Percentiles rank a stretch among this genome's conserved stretches.
Evolutionary conservation across 30 jellyfish, hydroid and myxozoan genomes (phyloP).

Genomic region (Cassiopea andromeda): DNA sequence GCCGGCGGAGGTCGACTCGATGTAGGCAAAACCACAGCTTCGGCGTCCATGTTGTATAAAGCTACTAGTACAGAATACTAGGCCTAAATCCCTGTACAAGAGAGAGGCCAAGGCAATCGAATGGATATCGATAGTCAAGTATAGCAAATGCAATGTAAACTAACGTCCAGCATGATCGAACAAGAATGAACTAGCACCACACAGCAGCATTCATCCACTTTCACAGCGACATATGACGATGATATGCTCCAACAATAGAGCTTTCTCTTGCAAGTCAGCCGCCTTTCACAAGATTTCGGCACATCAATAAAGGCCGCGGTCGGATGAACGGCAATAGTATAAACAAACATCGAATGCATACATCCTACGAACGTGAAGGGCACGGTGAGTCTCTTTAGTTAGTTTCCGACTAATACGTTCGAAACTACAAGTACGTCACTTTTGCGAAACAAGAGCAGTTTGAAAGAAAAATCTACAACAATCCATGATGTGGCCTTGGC

Average conservation of each 20-base stretch:
- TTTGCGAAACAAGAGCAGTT: neutral
- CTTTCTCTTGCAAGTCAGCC: constrained; percentile 79
- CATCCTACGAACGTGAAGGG: constrained; percentile 44
- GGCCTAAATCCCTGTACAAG: constrained; percentile 56
- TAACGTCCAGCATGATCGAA: constrained; percentile 68
- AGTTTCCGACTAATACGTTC: constrained; percentile 31
- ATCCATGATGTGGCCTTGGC: constrained; percentile 62
- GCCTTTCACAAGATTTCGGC: constrained; percentile 86
- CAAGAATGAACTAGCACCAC: constrained; percentile 56
- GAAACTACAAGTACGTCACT: constrained; percentile 2
- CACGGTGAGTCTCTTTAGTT: constrained; percentile 32
- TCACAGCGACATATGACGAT: constrained; percentile 82
- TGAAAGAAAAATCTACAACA: neutral
- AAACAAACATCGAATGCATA: constrained; percentile 67
- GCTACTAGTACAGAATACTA: constrained; percentile 29
- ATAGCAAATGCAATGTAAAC: constrained; percentile 13
- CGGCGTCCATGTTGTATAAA: constrained; percentile 61
- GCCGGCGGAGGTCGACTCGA: constrained; percentile 92
- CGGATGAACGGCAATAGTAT: constrained; percentile 73
- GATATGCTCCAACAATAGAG: constrained; percentile 81
- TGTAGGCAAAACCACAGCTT: constrained; percentile 68
- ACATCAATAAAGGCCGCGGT: constrained; percentile 82
- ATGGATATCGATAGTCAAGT: neutral
- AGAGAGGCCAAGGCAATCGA: constrained; percentile 6
- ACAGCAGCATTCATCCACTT: constrained; percentile 67